phyloP scores from a whole-genome alignment of 1,140 invertebrate genomes.

The Chironomus tepperi region DNA sequence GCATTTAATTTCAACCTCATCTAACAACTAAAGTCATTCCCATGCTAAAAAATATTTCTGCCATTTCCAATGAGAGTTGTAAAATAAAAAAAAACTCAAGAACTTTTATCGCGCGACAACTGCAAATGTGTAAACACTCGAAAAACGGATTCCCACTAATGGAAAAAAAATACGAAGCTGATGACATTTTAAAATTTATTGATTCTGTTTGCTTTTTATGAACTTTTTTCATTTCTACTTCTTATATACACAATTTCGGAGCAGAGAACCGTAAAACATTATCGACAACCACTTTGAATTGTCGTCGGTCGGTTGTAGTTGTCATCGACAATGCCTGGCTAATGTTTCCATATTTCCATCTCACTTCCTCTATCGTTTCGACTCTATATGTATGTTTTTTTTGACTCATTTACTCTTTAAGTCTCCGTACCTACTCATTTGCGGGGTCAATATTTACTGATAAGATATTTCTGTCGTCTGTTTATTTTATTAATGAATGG shows the following conservation, averaged over 20 bases:
- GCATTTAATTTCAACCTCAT: neutral
- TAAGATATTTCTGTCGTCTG: constrained; percentile 19
- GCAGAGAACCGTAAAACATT: neutral
- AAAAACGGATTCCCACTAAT: constrained; percentile 16
- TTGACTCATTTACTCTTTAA: neutral
- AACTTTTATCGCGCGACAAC: neutral
- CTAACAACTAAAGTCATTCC: neutral
- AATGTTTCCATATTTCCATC: no score
- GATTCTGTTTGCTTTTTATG: constrained; percentile 11
- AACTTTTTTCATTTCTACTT: neutral
- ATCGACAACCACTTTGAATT: constrained; percentile 1
- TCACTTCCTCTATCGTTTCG: no score
- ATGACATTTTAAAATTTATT: constrained; percentile 24
- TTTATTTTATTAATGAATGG: constrained; percentile 7
- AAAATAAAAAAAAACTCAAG: neutral
- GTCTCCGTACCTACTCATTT: neutral
- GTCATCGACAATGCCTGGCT: neutral
- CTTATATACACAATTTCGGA: neutral
- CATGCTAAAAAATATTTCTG: neutral
- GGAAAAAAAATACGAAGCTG: constrained; percentile 8
- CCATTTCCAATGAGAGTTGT: no score
- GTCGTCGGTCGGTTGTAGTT: neutral
- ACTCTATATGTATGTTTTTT: neutral
- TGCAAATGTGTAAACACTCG: constrained; percentile 12
- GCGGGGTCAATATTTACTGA: constrained; percentile 15